Base-by-base conservation (phyloP, 2,797 vertebrate genomes). In the Amniataba percoides region DNA sequence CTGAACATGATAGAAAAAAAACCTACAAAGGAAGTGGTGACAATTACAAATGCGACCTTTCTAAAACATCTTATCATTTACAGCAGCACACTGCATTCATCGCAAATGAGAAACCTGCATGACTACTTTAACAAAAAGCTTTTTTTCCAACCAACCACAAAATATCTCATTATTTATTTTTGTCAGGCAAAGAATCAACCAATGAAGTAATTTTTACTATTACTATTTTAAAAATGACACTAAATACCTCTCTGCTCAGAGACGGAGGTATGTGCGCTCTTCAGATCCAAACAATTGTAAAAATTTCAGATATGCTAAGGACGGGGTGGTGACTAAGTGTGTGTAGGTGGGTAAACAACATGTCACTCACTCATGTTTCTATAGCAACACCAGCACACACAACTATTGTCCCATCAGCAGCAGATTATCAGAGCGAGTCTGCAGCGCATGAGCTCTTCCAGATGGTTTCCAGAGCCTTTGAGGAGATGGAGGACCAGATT, bases 321-420 rank as follows among this genome's bases (percentile, higher is more conserved):
- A 63, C 49, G 5, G 21, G 15, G 16, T 36, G 10, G 45, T 14
- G 61, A 46, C n/a, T 15, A 3, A 76, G 53, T 39, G 45, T 36
- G 52, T 27, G 1, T 7, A 1, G 34, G 45, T 25, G 70, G 40
- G 16, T 48, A 39, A 49, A 79, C 21, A 69, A n/a, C 48, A 18
- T 48, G 45, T 57, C 53, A 55, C 11, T 70, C 21, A 12, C 7
- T 59, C n/a, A 25, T 0, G 53, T 88, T 75, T 62, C 81, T 25
- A 81, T 69, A 27, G 81, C 66, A 80, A 77, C 82, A 4, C 25
- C 27, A 34, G 39, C 71, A 74, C 86, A 78, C 80, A 78, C 46
- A 67, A 65, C 55, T 59, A 48, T 1, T 16, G 11, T 34, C n/a
- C 45, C 43, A 57, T 81, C 71, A 39, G 19, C 56, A 49, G 70